Evolutionary conservation across 2,113 vertebrate species (phyloP).

Genomic region (Eurystomus gularis): DNA sequence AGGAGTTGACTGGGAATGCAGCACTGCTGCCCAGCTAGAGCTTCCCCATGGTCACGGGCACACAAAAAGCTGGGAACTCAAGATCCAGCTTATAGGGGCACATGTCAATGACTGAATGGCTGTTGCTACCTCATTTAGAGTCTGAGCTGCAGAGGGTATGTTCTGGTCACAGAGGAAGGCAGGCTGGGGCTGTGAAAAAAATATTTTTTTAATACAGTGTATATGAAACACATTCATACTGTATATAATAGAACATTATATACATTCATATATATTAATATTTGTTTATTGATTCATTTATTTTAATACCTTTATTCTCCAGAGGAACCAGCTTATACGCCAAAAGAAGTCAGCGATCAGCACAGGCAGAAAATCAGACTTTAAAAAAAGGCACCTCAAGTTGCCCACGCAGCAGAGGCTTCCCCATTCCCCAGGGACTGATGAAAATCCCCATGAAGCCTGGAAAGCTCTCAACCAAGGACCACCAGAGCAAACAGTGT

Average conservation of each 20-base stretch:
- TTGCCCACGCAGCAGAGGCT: fast-evolving
- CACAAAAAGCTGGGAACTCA: not conserved
- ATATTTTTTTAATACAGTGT: not conserved
- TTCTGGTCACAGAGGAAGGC: not conserved
- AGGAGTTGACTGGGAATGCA: not conserved
- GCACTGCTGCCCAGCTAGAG: not conserved
- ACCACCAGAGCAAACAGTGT: not conserved
- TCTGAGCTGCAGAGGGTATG: not conserved
- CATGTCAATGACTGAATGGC: not conserved
- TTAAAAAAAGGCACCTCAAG: not conserved
- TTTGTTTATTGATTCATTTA: not conserved
- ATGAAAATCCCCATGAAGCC: not conserved
- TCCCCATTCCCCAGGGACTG: not conserved
- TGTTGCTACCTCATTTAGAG: not conserved
- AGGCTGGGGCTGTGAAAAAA: not conserved
- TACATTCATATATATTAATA: not conserved
- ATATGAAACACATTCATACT: not conserved
- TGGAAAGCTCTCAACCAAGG: not conserved
- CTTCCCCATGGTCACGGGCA: not conserved
- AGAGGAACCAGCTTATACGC: not conserved
- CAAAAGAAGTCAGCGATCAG: not conserved
- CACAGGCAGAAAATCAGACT: not conserved
- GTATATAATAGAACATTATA: not conserved
- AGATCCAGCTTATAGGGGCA: not conserved
- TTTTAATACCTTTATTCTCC: not conserved